Evolutionary conservation across 30 jellyfish, hydroid and myxozoan genomes (phyloP), one percentile per base, ranked within the genome.

Genomic region (Calvadosia cruxmelitensis): DNA sequence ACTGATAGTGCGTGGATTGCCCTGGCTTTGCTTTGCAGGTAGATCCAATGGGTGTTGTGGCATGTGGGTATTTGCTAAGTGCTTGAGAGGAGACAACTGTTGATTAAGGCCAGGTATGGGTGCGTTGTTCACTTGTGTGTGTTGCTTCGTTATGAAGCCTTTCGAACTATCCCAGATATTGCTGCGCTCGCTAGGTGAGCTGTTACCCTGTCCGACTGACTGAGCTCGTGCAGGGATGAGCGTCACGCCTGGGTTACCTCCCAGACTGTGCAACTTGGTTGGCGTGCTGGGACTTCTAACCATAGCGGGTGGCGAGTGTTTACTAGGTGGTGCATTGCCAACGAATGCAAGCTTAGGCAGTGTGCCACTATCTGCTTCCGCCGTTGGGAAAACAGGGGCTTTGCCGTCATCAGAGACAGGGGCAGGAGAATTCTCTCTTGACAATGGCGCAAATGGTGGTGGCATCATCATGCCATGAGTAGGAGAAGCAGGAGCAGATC

Each of bases 401-500:
- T 42, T 42, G 57, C 10, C 15, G 20, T 42, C 57, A 42, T 42
- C 57, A 5, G 57, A 42, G 15, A 42, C 20, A 5, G 57, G 57
- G 15, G 57, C 57, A 5, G 57, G 57, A 5, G 57, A 42, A 42
- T 42, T 42, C 20, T 42, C 57, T 42, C 57, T 10, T 42, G 57
- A 42, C 20, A 42, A 42, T 34, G 33, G 33, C 34, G 64, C 91
- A 83, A 76, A 83, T 31, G 98, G 90, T 12, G 98, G 98, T 12
- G 95, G 95, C 95, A 89, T 77, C 98, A 89, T 80, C 84, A 89
- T 74, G 24, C 98, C 98, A 66, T 89, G 98, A 2, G 98, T 89
- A 25, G 98, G 98, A 24, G 98, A 89, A 3, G 93, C 98, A 24
- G 98, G 98, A 0, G 98, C 98, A 64, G 98, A 89, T 77, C 98